Evolutionary conservation across 2,888 invertebrate species (phyloP).

Genomic region (Chloroclystis v-ata): DNA sequence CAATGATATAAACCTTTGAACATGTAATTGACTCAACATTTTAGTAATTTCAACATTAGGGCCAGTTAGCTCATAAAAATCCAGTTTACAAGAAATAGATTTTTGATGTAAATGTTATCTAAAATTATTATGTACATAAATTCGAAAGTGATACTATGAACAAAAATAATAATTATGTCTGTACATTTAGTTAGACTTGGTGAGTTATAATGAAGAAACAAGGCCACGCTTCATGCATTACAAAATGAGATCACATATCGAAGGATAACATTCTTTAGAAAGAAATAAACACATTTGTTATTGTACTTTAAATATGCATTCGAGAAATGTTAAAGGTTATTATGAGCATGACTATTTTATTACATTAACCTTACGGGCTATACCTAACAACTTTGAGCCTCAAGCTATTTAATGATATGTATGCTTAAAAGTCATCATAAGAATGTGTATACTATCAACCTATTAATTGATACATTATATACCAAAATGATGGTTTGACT

Average conservation of each 20-base stretch:
- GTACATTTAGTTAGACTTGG: constrained; percentile 43
- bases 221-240: constrained; percentile 53
- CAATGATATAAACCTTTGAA: constrained; percentile 57
- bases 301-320: constrained; percentile 67
- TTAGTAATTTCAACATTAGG: constrained; percentile 36
- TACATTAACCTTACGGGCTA: constrained; percentile 45
- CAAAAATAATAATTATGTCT: constrained; percentile 39
- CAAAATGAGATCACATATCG: constrained; percentile 68
- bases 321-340: constrained; percentile 67
- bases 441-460: constrained; percentile 28
- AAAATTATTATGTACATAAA: constrained; percentile 60
- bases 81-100: constrained; percentile 33
- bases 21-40: constrained; percentile 64
- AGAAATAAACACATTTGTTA: constrained; percentile 61
- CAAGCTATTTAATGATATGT: constrained; percentile 58
- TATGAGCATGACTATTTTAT: constrained; percentile 28
- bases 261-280: constrained; percentile 61
- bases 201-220: constrained; percentile 38
- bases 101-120: constrained; percentile 58
- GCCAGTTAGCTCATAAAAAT: constrained; percentile 41
- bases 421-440: constrained; percentile 34
- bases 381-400: constrained; percentile 55
- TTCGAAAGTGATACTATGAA: constrained; percentile 58
- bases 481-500: constrained; percentile 29
- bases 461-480: constrained; percentile 27